Evolutionary conservation across 1,140 invertebrate genomes (phyloP), one percentile per base, ranked within the genome.

Genomic region (Bombus picipes): DNA sequence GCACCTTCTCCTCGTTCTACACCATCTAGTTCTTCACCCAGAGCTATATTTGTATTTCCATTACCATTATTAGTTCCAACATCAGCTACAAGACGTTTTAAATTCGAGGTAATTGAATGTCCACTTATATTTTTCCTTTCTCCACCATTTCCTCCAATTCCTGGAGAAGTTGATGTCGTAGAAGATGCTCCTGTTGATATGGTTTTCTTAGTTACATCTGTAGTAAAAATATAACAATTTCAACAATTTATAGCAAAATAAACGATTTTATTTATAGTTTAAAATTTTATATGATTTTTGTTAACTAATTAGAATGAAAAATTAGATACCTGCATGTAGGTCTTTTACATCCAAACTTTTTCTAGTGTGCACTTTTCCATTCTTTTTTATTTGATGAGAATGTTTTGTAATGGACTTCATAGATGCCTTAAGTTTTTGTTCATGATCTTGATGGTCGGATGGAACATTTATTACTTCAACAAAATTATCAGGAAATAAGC

Each of bases 401-500:
- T 92, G 79, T 81, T 87, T 94, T 82, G 75, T 70, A 13, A 41
- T 57, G 41, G 85, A 87, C 22, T 89, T 92, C 25, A 82, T n/a
- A 74, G 91, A 91, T 86, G 85, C 90, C 77, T 94, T 91, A 10
- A 91, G 88, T 84, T 91, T 92, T 12, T 91, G 87, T 59, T 94
- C 93, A 68, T 92, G 91, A 72, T 93, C 92, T 53, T 92, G 83
- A 12, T 91, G 92, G 9, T 93, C 88, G 22, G 82, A 85, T 81
- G 92, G 92, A 18, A 82, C 57, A 59, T 92, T 89, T 83, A 97
- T 94, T 9, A 98, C 86, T 92, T 97, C 96, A 12, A 99, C 98
- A 96, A 99, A 99, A 96, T 99, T 99, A 93, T 99, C 99, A 8
- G 99, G 99, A 94, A 99, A 99, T 3, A 99, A 96, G 1, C 99